phyloP scores from a whole-genome alignment of 2,797 vertebrate genomes.

The Borostomias antarcticus region DNA sequence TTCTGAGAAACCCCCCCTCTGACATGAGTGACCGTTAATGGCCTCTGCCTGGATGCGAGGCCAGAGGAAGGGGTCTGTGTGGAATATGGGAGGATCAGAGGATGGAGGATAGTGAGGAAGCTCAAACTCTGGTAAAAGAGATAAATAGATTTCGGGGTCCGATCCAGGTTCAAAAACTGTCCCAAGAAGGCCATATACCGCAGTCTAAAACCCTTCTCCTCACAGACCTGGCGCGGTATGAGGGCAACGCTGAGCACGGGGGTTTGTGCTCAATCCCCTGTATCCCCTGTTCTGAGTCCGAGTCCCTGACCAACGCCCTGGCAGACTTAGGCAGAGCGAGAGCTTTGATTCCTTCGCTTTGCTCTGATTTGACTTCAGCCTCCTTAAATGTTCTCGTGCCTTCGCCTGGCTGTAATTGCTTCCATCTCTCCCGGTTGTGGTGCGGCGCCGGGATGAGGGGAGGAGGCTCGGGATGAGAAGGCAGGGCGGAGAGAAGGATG shows the following conservation, averaged over 20 bases:
- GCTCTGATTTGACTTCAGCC: conserved; percentile 47
- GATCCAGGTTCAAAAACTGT: conserved; percentile 22
- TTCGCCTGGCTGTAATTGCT: conserved; percentile 68
- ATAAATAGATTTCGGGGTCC: conserved; percentile 23
- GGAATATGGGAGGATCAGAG: conserved; percentile 44
- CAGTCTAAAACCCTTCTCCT: not conserved
- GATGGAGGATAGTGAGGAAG: conserved; percentile 27
- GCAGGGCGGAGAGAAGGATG: conserved; percentile 35
- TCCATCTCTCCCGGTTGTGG: conserved; percentile 73
- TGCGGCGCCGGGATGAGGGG: conserved; percentile 57
- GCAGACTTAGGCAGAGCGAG: conserved; percentile 22
- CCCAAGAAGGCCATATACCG: not conserved
- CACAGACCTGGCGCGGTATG: not conserved
- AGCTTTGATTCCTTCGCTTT: conserved; percentile 46
- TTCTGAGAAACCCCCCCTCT: conserved; percentile 48
- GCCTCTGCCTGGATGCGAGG: conserved; percentile 35
- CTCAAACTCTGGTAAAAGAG: conserved; percentile 20
- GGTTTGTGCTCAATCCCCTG: too few species aligned
- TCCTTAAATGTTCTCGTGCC: conserved; percentile 50
- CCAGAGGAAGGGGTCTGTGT: conserved; percentile 20
- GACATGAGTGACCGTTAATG: conserved; percentile 44
- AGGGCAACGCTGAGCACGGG: too few species aligned
- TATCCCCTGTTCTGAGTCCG: conserved; percentile 14
- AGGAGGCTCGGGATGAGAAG: conserved; percentile 7
- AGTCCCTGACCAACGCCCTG: conserved; percentile 43